phyloP scores from a whole-genome alignment of 2,888 invertebrate species.

The Nezara viridula region DNA sequence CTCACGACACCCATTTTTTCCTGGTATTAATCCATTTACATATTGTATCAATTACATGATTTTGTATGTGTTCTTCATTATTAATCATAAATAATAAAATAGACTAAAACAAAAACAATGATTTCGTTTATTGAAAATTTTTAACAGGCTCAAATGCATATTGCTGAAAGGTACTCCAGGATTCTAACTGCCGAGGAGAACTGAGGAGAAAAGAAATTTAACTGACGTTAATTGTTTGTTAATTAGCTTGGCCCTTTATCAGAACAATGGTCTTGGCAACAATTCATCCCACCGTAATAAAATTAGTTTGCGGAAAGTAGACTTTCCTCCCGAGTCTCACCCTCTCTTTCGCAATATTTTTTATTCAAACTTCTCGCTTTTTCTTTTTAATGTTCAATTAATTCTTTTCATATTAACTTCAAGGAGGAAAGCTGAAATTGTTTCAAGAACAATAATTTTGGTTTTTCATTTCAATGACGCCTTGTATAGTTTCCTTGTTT shows the following conservation, averaged over 20 bases:
- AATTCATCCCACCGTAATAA: background rate
- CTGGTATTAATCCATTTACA: no score
- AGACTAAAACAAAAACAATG: no score
- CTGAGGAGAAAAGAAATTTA: background rate
- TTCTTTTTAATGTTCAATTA: conserved; percentile 10
- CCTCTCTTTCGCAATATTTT: background rate
- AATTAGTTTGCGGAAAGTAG: conserved; percentile 14
- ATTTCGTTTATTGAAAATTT: background rate
- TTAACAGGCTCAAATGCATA: background rate
- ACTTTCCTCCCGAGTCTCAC: background rate
- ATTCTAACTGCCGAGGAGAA: background rate
- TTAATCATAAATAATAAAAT: no score
- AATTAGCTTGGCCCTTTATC: background rate
- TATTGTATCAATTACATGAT: no score
- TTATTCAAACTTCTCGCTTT: background rate
- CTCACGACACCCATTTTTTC: no score
- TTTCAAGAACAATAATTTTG: background rate
- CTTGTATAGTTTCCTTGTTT: no score
- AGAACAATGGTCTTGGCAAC: conserved; percentile 7
- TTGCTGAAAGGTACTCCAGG: background rate
- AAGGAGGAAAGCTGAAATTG: background rate
- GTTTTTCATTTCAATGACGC: background rate
- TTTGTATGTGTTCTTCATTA: no score
- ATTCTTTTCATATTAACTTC: background rate
- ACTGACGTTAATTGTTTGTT: conserved; percentile 14